A percentile compares a stretch with the other conserved stretches of the same genome.
Conservation (phyloP, 2,888 invertebrate genomes). For the Galeruca laticollis region DNA sequence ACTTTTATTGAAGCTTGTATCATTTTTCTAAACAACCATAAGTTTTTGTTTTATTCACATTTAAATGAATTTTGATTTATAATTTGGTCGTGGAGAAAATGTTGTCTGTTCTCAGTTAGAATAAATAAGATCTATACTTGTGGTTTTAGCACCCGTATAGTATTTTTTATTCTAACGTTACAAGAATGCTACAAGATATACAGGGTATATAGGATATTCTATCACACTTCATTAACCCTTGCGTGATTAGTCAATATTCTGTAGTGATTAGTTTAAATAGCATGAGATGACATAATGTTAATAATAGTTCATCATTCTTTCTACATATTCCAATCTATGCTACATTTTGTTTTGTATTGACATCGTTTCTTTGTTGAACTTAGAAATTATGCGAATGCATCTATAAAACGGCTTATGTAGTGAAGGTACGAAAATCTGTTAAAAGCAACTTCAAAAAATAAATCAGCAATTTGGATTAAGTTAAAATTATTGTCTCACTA, state of each 20-base stretch:
- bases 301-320: constrained; percentile 30
- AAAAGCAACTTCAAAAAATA: background rate
- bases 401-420: constrained; percentile 27
- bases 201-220: too few relatives aligned
- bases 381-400: constrained; percentile 41
- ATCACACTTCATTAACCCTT: background rate
- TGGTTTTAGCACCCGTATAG: too few relatives aligned
- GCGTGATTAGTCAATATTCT: background rate
- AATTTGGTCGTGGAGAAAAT: too few relatives aligned
- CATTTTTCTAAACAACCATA: background rate
- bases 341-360: constrained; percentile 56
- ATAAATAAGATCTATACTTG: too few relatives aligned
- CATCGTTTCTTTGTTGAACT: constrained; percentile 51
- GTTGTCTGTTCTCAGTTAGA: too few relatives aligned
- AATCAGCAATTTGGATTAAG: background rate
- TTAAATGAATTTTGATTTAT: too few relatives aligned
- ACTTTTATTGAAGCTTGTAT: background rate
- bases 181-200: too few relatives aligned
- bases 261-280: constrained; percentile 13
- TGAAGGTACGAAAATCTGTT: constrained; percentile 39
- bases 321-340: constrained; percentile 45
- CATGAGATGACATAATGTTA: constrained; percentile 13
- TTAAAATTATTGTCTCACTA: constrained; percentile 1
- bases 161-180: too few relatives aligned
- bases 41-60: too few relatives aligned